Conservation (phyloP, 2,888 invertebrate genomes). For the Zhuqinia jingwanae region DNA sequence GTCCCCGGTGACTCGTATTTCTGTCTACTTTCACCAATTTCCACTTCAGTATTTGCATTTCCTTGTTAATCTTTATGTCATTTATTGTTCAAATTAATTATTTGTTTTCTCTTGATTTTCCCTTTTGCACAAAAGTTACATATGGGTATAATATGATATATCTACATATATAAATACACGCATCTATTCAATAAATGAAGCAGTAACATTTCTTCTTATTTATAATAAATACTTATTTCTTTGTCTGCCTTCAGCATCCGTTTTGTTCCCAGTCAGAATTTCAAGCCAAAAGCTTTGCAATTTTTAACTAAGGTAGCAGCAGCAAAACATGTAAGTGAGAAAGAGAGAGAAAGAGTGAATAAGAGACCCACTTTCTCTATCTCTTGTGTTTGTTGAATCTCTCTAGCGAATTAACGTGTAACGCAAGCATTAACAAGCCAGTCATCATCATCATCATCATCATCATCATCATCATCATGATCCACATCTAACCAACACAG, state of each 20-base stretch:
- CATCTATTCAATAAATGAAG: too few relatives aligned
- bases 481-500: neutral
- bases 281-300: too few relatives aligned
- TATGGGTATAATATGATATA: too few relatives aligned
- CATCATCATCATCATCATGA: neutral
- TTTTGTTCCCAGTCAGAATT: too few relatives aligned
- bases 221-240: too few relatives aligned
- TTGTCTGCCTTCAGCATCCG: too few relatives aligned
- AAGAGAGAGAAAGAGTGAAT: neutral
- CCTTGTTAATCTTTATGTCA: constrained; percentile 1
- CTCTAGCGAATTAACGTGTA: constrained; percentile 40
- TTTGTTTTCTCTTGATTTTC: neutral
- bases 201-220: too few relatives aligned
- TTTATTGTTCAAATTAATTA: neutral
- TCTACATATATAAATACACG: too few relatives aligned
- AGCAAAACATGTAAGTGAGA: neutral
- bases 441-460: constrained; percentile 18
- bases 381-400: neutral
- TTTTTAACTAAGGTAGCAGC: neutral
- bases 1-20: neutral
- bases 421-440: constrained; percentile 35
- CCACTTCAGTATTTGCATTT: neutral
- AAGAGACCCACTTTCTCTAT: constrained; percentile 30
- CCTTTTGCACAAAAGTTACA: neutral
- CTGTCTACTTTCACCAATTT: neutral